Base-by-base conservation (phyloP, 37 sponge, comb jelly and placozoan genomes). In the Beroe ovata region DNA sequence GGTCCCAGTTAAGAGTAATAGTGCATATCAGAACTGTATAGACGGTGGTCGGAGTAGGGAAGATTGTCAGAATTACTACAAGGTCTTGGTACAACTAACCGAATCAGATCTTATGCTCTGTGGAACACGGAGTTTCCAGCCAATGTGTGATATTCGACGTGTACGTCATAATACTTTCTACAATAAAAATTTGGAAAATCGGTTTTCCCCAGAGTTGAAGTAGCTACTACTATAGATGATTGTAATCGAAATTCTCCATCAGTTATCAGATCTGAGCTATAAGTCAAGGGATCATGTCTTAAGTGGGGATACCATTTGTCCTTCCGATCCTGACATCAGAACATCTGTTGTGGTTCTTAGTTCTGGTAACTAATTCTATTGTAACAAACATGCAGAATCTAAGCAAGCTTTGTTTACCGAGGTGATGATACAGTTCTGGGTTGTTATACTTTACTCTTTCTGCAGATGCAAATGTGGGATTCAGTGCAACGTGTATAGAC, bases 41-140 rank as follows among this genome's bases (percentile, higher is more conserved):
- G 69, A 66, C 69, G 34, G 69, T 66, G 69, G 69, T 1, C 29
- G 69, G 35, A 66, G 32, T 18, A 30, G 34, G 16, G 32, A 66
- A 30, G 69, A 66, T 30, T 66, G 69, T 32, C 69, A 66, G 69
- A 66, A 66, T 37, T 66, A 66, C 16, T 66, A 66, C 69, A 66
- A 66, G 34, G 69, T 66, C 35, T 30, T 66, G 35, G 69, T 66
- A 8, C 25, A 66, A 16, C 25, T 66, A 26, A 66, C 69, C 14
- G 69, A 66, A 34, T 34, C 25, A 14, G 69, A 66, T 66, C 69
- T 66, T 19, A 66, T 66, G 69, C 34, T 66, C 36, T 66, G 69
- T 66, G 69, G 69, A 16, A 66, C 69, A 14, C 29, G 69, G 32
- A 29, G 32, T 3, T 66, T 66, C 36, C 69, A 66, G 36, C 69